Conservation (phyloP, 92 coral and sea anemone genomes). For the Diadumene lineata region DNA sequence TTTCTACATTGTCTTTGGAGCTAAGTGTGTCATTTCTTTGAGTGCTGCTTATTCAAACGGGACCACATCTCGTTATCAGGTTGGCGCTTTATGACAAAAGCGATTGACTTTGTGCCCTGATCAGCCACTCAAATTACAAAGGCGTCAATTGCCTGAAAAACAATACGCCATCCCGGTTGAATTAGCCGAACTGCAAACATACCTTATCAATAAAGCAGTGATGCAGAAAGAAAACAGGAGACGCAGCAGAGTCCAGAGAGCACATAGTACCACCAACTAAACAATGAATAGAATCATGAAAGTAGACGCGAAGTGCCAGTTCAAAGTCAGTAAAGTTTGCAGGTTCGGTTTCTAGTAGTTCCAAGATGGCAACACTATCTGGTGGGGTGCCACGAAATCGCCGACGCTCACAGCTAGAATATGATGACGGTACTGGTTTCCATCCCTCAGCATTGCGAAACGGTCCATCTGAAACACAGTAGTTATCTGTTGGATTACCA, state of each 20-base stretch:
- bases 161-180: no score
- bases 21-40: no score
- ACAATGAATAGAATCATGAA: slow-evolving; percentile 60
- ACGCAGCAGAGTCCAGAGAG: slow-evolving; percentile 45
- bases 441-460: slow-evolving; percentile 25
- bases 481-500: slow-evolving; percentile 1
- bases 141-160: no score
- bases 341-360: slow-evolving; percentile 23
- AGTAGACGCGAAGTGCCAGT: slow-evolving; percentile 32
- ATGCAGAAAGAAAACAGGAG: slow-evolving; percentile 73
- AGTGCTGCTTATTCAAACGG: no score
- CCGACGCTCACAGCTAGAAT: slow-evolving; percentile 46
- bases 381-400: slow-evolving; percentile 52
- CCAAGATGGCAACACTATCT: slow-evolving; percentile 51
- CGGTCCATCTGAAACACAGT: slow-evolving; percentile 45
- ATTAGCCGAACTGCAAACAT: no score
- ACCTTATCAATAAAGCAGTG: slow-evolving; percentile 69
- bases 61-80: no score
- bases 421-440: slow-evolving; percentile 43
- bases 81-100: no score
- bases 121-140: no score
- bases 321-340: slow-evolving; percentile 43
- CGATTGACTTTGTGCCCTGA: no score
- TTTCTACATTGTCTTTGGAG: no score
- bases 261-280: slow-evolving; percentile 71